These are phyloP conservation scores for Hyperoplus immaculatus DNA, from an alignment of 2,797 vertebrate genomes.

Conservation along the genomic window DNA sequence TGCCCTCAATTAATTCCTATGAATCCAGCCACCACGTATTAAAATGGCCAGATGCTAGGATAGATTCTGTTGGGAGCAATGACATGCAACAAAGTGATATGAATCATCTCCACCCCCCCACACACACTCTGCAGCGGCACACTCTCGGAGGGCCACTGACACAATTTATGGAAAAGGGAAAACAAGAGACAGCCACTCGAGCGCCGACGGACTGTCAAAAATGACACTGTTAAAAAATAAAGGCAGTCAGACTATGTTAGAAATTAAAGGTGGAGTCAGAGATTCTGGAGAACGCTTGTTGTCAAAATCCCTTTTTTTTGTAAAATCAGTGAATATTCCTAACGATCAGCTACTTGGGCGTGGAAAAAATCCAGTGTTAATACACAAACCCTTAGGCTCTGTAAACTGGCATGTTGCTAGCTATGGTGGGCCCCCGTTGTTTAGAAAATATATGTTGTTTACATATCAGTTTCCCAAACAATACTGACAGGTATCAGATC, in stretches of 20 bases:
- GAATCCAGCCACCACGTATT: slow-evolving; percentile 77
- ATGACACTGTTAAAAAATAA: slow-evolving; percentile 26
- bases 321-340: no score
- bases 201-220: slow-evolving; percentile 60
- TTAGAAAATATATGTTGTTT: no score
- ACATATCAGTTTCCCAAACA: no score
- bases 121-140: slow-evolving; percentile 39
- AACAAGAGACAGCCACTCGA: slow-evolving; percentile 63
- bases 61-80: slow-evolving; percentile 82
- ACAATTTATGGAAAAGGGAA: slow-evolving; percentile 71
- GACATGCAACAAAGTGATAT: slow-evolving; percentile 83
- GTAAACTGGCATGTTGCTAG: no score
- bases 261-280: slow-evolving; percentile 9
- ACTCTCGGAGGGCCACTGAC: slow-evolving; percentile 64
- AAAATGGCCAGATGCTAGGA: slow-evolving; percentile 83
- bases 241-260: slow-evolving; percentile 3
- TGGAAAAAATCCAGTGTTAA: no score
- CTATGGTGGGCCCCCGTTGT: no score
- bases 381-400: no score
- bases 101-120: slow-evolving; percentile 63
- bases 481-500: no score
- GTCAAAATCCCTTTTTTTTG: no score
- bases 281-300: no score
- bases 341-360: no score
- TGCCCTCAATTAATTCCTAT: slow-evolving; percentile 80